Conservation (phyloP, 1,140 invertebrate species). For the Apis laboriosa region DNA sequence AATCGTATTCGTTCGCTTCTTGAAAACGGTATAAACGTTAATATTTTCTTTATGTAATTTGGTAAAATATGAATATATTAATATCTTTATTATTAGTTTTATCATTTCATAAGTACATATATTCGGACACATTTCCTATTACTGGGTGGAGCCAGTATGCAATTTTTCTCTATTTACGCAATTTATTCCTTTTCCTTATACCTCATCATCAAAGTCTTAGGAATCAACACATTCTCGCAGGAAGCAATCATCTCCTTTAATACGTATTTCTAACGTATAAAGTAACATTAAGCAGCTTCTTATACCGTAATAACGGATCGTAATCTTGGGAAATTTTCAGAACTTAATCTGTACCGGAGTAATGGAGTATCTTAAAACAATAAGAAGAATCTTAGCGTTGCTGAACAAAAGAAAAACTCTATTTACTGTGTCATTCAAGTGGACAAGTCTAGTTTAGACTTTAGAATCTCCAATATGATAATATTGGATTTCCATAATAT, state of each 20-base stretch:
- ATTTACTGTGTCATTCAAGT: background rate
- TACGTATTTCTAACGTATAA: constrained; percentile 4
- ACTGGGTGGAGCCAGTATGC: background rate
- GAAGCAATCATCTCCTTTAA: constrained; percentile 15
- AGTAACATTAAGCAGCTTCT: constrained; percentile 18
- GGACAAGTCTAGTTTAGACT: no score
- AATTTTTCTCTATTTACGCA: background rate
- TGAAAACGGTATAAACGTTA: no score
- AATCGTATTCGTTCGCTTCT: no score
- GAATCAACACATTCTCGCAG: constrained; percentile 18
- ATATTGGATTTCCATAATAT: no score
- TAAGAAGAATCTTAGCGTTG: background rate
- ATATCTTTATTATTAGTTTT: no score
- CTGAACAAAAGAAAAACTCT: background rate
- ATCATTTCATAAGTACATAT: no score
- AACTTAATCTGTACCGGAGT: background rate
- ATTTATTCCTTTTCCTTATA: background rate
- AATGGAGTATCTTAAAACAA: background rate
- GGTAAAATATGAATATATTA: no score
- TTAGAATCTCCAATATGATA: no score
- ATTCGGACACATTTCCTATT: background rate
- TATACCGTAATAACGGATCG: constrained; percentile 2
- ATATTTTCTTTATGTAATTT: no score
- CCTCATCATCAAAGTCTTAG: background rate
- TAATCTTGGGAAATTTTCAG: constrained; percentile 11